These are phyloP conservation scores for Hermaeophaga mercurialis DNA, from an alignment of 2,888 invertebrate genomes.

Conservation along the genomic window DNA sequence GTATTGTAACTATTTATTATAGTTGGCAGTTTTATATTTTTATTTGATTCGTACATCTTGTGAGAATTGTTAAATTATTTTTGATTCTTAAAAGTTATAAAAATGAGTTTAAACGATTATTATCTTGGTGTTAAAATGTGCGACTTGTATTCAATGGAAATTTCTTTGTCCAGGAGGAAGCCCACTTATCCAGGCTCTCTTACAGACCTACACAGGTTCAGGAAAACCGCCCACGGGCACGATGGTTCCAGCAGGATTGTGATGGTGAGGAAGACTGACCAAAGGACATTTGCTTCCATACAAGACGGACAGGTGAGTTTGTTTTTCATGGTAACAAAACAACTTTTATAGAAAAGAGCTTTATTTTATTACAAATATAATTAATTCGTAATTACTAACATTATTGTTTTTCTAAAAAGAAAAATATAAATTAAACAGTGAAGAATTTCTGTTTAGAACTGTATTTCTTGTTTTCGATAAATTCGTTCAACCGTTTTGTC, in stretches of 20 bases:
- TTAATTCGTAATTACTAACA: too few relatives aligned
- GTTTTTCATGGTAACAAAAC: too few relatives aligned
- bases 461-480: too few relatives aligned
- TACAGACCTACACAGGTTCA: constrained; percentile 54
- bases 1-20: too few relatives aligned
- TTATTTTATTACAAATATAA: too few relatives aligned
- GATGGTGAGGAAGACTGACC: constrained; percentile 72
- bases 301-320: constrained; percentile 63
- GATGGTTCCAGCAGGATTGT: constrained; percentile 66
- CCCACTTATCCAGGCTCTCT: constrained; percentile 53
- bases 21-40: too few relatives aligned
- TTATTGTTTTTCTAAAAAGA: too few relatives aligned
- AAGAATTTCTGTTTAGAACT: too few relatives aligned
- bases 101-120: constrained; percentile 34
- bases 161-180: constrained; percentile 50
- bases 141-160: constrained; percentile 38
- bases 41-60: too few relatives aligned
- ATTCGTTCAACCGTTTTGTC: too few relatives aligned
- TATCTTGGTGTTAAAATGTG: constrained; percentile 39
- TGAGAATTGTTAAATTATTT: constrained; percentile 3
- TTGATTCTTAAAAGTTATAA: background rate
- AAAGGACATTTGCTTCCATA: constrained; percentile 66
- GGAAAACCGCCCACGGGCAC: constrained; percentile 57
- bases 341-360: too few relatives aligned
- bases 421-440: too few relatives aligned